A percentile compares a stretch with the other conserved stretches of the same genome.
These are phyloP conservation scores for Hippocampus mohnikei DNA, from an alignment of 2,113 vertebrate species.

Conservation along the genomic window DNA sequence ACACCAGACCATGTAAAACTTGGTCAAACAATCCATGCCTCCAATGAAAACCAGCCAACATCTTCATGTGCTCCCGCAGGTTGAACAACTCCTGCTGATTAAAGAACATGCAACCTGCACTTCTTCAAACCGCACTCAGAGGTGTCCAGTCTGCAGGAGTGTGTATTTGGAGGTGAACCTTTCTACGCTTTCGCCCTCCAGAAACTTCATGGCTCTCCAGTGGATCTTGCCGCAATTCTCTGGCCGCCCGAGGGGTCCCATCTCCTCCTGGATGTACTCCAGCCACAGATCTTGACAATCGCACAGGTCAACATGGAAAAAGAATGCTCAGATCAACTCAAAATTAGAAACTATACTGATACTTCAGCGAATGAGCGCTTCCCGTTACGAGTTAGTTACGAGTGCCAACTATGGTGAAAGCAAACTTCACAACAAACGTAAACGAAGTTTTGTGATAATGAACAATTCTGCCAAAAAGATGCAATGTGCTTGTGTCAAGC, in stretches of 20 bases:
- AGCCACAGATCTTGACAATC: conserved; percentile 84
- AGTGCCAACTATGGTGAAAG: no score
- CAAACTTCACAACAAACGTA: no score
- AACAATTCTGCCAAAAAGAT: no score
- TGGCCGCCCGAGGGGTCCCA: conserved; percentile 77
- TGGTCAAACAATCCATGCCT: neutral
- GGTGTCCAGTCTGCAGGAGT: conserved; percentile 83
- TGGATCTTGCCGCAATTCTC: conserved; percentile 87
- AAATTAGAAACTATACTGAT: no score
- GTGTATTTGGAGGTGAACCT: conserved; percentile 82
- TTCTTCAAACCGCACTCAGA: conserved; percentile 36
- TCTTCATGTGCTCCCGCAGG: neutral
- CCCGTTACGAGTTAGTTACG: no score
- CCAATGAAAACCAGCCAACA: neutral
- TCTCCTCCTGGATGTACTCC: conserved; percentile 87
- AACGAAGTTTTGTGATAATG: no score
- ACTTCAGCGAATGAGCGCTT: no score
- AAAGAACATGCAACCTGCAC: neutral
- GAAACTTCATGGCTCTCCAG: conserved; percentile 91
- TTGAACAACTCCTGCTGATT: neutral
- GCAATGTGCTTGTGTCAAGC: no score
- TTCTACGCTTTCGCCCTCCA: conserved; percentile 83
- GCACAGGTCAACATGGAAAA: neutral
- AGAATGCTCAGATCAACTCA: neutral
- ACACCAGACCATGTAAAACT: neutral